A percentile compares a stretch with the other conserved stretches of the same genome.
These are phyloP conservation scores for Bovichtus diacanthus DNA, from an alignment of 2,797 vertebrate genomes.

Conservation along the genomic window DNA sequence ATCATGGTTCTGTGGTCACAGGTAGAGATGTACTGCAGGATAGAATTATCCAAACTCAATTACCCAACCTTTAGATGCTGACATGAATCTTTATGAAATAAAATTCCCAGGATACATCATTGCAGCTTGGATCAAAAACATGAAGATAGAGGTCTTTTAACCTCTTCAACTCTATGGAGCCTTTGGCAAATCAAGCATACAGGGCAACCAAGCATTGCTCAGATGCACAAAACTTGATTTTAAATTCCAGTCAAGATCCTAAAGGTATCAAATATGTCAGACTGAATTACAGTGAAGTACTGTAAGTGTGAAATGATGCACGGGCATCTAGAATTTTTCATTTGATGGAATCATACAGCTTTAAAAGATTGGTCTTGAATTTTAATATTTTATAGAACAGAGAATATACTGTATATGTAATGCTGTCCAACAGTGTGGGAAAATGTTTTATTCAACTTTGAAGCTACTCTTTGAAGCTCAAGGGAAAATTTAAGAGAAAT, in stretches of 20 bases:
- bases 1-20: constrained; percentile 24
- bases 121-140: constrained; percentile 41
- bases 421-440: constrained; percentile 22
- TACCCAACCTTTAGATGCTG: constrained; percentile 47
- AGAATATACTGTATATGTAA: constrained; percentile 38
- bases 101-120: constrained; percentile 32
- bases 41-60: constrained; percentile 55
- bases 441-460: constrained; percentile 48
- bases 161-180: constrained; percentile 36
- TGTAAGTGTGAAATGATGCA: constrained; percentile 22
- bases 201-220: constrained; percentile 5
- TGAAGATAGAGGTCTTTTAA: constrained; percentile 45
- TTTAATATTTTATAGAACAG: constrained; percentile 34
- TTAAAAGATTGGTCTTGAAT: constrained; percentile 3
- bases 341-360: constrained; percentile 2
- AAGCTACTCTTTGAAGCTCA: constrained; percentile 43
- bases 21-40: constrained; percentile 42
- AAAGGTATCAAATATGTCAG: constrained; percentile 35
- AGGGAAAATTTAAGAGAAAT: constrained; percentile 29
- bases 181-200: constrained; percentile 28
- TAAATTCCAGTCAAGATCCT: constrained; percentile 39
- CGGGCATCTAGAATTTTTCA: background rate
- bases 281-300: background rate
- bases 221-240: constrained; percentile 38
- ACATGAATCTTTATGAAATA: constrained; percentile 56